A percentile compares a stretch with the other conserved stretches of the same genome.
These are phyloP conservation scores for Hippopotamus amphibius DNA, from an alignment of 2,113 vertebrate species.

Conservation along the genomic window DNA sequence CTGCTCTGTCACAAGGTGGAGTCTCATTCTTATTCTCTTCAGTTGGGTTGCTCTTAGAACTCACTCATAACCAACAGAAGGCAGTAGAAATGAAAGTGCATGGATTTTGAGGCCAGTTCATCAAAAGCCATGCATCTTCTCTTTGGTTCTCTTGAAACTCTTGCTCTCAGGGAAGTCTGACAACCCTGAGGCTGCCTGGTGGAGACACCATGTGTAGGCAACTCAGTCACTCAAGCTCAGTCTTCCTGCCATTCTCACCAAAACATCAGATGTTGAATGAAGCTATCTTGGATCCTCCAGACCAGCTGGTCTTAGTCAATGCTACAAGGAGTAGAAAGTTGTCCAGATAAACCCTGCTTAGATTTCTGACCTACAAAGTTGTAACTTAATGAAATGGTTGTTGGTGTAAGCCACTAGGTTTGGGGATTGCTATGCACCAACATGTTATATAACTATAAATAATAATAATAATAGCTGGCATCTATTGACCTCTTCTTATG, in stretches of 20 bases:
- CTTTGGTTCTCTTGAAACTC: not conserved
- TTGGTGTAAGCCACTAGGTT: not conserved
- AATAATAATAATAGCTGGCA: not conserved
- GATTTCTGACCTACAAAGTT: not conserved
- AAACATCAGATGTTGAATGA: not conserved
- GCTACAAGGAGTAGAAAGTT: not conserved
- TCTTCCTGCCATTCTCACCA: not conserved
- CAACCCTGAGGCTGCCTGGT: not conserved
- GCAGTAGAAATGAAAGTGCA: not conserved
- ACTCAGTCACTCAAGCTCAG: not conserved
- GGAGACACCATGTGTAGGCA: rapidly evolving
- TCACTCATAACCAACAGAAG: not conserved
- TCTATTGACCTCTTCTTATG: not conserved
- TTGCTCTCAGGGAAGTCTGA: not conserved
- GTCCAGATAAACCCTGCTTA: not conserved
- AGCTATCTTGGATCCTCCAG: not conserved
- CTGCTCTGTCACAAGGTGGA: not conserved
- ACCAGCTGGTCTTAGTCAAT: not conserved
- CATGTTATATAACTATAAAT: not conserved
- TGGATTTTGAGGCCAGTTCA: not conserved
- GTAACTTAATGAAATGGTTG: not conserved
- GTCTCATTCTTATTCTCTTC: not conserved
- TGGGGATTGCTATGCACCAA: not conserved
- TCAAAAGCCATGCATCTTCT: not conserved
- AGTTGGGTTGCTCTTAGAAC: not conserved